Evolutionary conservation across 2,888 invertebrate species (phyloP), one percentile per base, ranked within the genome.

Genomic region (Anarsia innoxiella): DNA sequence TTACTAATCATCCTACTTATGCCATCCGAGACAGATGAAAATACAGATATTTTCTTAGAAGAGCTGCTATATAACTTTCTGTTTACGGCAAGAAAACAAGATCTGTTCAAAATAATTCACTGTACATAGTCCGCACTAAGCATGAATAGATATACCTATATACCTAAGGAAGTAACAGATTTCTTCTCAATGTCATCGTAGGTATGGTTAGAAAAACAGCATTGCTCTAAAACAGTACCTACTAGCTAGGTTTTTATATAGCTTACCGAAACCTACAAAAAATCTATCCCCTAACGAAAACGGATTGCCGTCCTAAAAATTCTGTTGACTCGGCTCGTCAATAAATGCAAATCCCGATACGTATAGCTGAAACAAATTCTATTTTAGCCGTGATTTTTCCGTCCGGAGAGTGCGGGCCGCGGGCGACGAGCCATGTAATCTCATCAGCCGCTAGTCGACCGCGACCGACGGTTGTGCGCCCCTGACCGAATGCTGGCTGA

Each of bases 401-500:
- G 23, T 41, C 31, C n/a, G n/a, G 42, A 12, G 12, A 27, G 25
- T 23, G 28, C 26, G 40, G 34, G 40, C 32, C 37, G 40, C 13
- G 30, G 12, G 56, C 57, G 54, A 40, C 42, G 45, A 50, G 31
- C 54, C 60, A 43, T 46, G 39, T 44, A 49, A 54, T 54, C 54
- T 48, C 38, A 52, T 54, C 49, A 49, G 37, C 39, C 23, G 34
- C 29, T 37, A 44, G 13, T 40, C 38, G 49, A 46, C 40, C 56
- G 54, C 44, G 46, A 45, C 51, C 56, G 48, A 65, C 64, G 67
- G 70, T 76, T 70, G 64, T 51, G 66, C 64, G 61, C 70, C 68
- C 61, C 75, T 74, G 76, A 72, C 72, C 65, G 66, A 33, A 33
- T 26, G 14, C 8, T 10, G 25, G 3, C 4, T n/a, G 13, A 32